A percentile compares a stretch with the other conserved stretches of the same genome.
These are phyloP conservation scores for Psilanteris sp. DNA, from an alignment of 1,140 invertebrate species.

Conservation along the genomic window DNA sequence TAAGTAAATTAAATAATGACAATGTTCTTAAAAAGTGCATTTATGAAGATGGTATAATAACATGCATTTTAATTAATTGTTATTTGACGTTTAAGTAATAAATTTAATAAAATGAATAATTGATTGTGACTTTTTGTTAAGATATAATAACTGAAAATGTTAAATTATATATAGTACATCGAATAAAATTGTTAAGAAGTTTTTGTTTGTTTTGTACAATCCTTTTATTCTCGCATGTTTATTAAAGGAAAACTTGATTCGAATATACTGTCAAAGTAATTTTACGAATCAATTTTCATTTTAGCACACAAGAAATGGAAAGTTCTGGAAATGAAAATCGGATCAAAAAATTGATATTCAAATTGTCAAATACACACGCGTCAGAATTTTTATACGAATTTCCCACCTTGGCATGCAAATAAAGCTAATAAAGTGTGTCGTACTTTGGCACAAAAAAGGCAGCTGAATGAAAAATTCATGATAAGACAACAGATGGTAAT, in stretches of 20 bases:
- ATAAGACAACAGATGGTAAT: slow-evolving; percentile 47
- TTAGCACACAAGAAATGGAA: slow-evolving; percentile 6
- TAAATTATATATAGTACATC: too few species aligned
- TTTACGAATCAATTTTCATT: slow-evolving; percentile 12
- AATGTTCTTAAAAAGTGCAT: too few species aligned
- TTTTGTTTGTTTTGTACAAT: too few species aligned
- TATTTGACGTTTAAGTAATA: too few species aligned
- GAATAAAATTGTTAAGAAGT: too few species aligned
- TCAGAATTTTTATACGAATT: slow-evolving; percentile 26
- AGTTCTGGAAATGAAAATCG: slow-evolving; percentile 20
- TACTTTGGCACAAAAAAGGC: slow-evolving; percentile 31
- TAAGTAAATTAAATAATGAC: too few species aligned
- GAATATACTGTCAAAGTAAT: slow-evolving; percentile 8
- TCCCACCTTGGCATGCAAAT: slow-evolving; percentile 43
- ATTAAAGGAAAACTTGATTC: slow-evolving; percentile 4
- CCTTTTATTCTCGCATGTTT: too few species aligned
- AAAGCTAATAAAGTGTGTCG: slow-evolving; percentile 49
- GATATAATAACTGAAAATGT: too few species aligned
- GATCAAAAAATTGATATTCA: slow-evolving; percentile 45
- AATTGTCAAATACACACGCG: slow-evolving; percentile 25
- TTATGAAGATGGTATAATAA: too few species aligned
- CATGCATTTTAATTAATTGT: too few species aligned
- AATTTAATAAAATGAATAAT: too few species aligned
- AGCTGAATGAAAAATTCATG: slow-evolving; percentile 45
- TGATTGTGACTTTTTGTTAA: too few species aligned